Percentiles rank a stretch among this genome's conserved stretches.
Conservation (phyloP, 2,888 invertebrate species). For the Synergus itoensis region DNA sequence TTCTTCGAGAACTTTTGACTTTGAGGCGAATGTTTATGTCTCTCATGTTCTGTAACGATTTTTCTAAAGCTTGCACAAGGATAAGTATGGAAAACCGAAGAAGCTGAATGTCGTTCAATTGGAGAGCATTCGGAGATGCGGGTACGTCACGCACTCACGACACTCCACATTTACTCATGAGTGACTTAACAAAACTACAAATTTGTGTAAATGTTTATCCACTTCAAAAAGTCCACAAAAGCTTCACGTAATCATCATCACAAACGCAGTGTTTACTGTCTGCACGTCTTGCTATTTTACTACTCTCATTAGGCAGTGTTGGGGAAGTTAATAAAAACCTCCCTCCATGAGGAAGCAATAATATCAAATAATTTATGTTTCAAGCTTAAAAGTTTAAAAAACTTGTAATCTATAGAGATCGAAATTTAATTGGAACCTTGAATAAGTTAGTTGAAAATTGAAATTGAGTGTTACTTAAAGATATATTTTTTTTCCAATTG, state of each 20-base stretch:
- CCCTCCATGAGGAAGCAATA: too few relatives aligned
- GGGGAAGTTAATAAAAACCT: not conserved
- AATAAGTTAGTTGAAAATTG: too few relatives aligned
- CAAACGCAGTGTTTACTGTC: constrained; percentile 1
- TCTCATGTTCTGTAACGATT: constrained; percentile 74
- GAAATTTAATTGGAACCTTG: too few relatives aligned
- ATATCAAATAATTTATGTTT: too few relatives aligned
- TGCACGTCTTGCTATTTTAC: constrained; percentile 20
- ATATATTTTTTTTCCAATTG: too few relatives aligned
- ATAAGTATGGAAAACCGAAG: constrained; percentile 91
- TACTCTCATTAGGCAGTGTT: not conserved
- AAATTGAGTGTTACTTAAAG: too few relatives aligned
- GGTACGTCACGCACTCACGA: constrained; percentile 80
- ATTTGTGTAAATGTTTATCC: constrained; percentile 43
- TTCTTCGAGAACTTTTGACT: constrained; percentile 28
- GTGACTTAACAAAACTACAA: constrained; percentile 26
- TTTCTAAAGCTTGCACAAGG: constrained; percentile 92
- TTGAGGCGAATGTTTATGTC: constrained; percentile 42
- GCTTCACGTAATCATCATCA: constrained; percentile 8
- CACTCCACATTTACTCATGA: constrained; percentile 58
- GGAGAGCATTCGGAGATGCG: constrained; percentile 87
- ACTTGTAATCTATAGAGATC: too few relatives aligned
- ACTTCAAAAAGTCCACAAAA: constrained; percentile 30
- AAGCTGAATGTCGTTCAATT: constrained; percentile 88
- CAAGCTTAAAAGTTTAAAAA: too few relatives aligned